A percentile compares a stretch with the other conserved stretches of the same genome.
These are phyloP conservation scores for Phyllostomus discolor DNA, from an alignment of 2,113 vertebrate species.

Conservation along the genomic window DNA sequence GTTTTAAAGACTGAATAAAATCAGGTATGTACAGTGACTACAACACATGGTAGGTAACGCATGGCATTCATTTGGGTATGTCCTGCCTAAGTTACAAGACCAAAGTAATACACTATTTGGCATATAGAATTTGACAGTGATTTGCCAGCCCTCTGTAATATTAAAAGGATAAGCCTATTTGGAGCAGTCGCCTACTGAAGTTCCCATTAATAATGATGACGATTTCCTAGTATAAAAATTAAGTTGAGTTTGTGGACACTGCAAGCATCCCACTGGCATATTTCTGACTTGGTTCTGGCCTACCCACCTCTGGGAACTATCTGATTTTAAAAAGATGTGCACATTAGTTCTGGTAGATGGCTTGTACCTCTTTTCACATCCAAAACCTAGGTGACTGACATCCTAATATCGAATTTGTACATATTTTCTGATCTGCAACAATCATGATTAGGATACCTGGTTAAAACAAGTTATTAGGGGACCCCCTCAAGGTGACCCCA, in stretches of 20 bases:
- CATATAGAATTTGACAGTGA: not conserved
- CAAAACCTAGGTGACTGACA: not conserved
- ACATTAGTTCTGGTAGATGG: not conserved
- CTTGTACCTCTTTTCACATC: not conserved
- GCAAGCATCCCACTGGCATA: not conserved
- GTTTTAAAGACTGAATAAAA: not conserved
- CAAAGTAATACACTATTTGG: not conserved
- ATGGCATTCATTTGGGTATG: not conserved
- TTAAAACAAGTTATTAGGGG: not conserved
- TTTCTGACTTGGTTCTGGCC: not conserved
- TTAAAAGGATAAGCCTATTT: not conserved
- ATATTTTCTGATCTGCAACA: not conserved
- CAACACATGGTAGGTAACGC: not conserved
- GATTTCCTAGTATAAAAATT: not conserved
- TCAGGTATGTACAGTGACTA: not conserved
- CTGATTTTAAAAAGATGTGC: not conserved
- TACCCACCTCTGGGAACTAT: not conserved
- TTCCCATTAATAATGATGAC: not conserved
- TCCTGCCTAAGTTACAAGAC: constrained; percentile 4
- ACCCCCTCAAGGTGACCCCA: not conserved
- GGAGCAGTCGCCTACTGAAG: not conserved
- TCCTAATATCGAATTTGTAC: not conserved
- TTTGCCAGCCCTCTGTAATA: not conserved
- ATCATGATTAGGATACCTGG: not conserved
- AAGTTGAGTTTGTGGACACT: not conserved